Conservation (phyloP, 2,888 invertebrate genomes). For the Magallana nippona region DNA sequence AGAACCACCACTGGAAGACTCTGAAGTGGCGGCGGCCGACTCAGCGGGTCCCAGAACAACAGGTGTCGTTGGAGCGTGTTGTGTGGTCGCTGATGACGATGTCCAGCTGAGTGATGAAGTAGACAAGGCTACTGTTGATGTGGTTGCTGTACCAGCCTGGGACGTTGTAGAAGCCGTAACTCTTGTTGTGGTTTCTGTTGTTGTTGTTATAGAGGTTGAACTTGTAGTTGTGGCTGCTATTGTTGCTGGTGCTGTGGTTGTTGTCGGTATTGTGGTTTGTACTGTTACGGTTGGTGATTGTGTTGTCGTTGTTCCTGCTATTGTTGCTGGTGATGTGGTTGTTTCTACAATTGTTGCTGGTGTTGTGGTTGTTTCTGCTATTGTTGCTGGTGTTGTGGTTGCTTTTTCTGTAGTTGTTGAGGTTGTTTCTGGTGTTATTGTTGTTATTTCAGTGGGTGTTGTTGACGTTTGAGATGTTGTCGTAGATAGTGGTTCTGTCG, state of each 20-base stretch:
- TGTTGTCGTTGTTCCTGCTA: neutral
- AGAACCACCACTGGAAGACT: conserved; percentile 11
- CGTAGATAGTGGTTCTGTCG: neutral
- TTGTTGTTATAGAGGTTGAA: too few species aligned
- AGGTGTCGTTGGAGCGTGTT: neutral
- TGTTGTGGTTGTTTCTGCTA: neutral
- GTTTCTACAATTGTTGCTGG: neutral
- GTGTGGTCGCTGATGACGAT: neutral
- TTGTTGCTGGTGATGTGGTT: neutral
- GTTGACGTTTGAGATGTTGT: neutral
- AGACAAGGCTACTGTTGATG: too few species aligned
- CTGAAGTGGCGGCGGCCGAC: neutral
- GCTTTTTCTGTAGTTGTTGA: neutral
- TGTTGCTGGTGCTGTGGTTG: neutral
- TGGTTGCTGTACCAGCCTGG: too few species aligned
- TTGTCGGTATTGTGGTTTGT: neutral
- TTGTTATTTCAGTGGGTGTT: neutral
- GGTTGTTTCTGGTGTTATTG: neutral
- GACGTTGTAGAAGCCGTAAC: too few species aligned
- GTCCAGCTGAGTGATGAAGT: too few species aligned
- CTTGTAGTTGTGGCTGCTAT: too few species aligned
- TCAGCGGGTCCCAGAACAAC: neutral
- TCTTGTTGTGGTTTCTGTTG: too few species aligned
- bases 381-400: neutral
- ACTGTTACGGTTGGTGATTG: neutral